Base-by-base conservation (phyloP, 2,888 invertebrate species). In the Beris chalybata region DNA sequence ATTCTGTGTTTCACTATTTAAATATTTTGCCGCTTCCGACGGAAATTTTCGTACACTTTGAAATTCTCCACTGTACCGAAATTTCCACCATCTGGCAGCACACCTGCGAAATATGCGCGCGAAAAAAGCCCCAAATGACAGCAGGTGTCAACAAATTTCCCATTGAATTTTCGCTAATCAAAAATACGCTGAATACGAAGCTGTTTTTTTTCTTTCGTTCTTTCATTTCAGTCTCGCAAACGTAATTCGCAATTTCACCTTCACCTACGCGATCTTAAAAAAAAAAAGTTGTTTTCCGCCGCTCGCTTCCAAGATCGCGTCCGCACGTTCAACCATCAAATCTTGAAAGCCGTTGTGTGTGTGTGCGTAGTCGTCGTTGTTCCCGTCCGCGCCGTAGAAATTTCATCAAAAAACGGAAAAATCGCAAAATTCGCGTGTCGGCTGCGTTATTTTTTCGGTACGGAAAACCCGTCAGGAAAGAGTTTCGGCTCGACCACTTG, bases 81-180 rank as follows among this genome's bases (percentile, higher is more conserved):
- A 22, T 22, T 22, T 3, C 38, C 38, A 38, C 5, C 38, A 38
- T 38, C 38, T 38, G 38, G 38, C 38, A 38, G 38, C 38, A 38
- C 38, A 38, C 5, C 9, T 38, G 38, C 5, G 1, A 38, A 38
- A 38, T 22, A 38, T 1, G 38, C 38, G 38, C 38, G 38, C 38
- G 5, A 38, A 38, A 38, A 22, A 38, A 30, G n/a, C 47, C 47
- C n/a, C 12, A n/a, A 31, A 6, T 61, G 61, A 61, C 61, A 61
- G 61, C 61, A 50, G 61, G 52, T 61, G 61, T 61, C 61, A 59
- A 32, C 3, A 32, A 59, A 30, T 13, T 31, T 48, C 50, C 50
- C 43, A 11, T 7, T 32, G 32, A 38, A 38, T 59, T 48, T 48
- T 44, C n/a, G 44, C 48, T 32, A 13, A 5, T 9, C 30, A 22